Evolutionary conservation across 35 echinoderm and acorn worm species (phyloP).

Genomic region (Anneissia japonica): DNA sequence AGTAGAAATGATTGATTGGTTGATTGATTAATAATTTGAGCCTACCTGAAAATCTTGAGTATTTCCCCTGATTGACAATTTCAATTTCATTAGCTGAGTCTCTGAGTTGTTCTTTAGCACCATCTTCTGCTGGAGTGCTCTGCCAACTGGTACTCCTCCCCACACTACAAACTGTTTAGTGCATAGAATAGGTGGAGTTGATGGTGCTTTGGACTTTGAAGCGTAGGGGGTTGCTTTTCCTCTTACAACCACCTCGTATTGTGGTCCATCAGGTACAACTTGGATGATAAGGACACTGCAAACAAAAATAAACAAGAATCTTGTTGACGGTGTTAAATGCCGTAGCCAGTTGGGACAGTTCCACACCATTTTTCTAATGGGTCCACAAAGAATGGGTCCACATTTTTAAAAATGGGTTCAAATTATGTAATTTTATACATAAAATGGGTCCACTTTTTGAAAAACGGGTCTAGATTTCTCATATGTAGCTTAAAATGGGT

Average conservation of each 20-base stretch:
- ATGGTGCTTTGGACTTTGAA: neutral
- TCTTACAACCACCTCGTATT: slow-evolving; percentile 60
- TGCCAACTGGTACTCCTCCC: slow-evolving; percentile 80
- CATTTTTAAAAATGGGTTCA: too few species aligned
- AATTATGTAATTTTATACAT: too few species aligned
- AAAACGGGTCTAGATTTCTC: too few species aligned
- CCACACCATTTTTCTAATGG: too few species aligned
- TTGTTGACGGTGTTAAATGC: too few species aligned
- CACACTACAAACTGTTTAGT: slow-evolving; percentile 76
- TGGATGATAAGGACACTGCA: neutral
- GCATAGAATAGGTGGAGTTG: slow-evolving; percentile 35
- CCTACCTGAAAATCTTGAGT: slow-evolving; percentile 69
- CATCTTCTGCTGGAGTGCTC: slow-evolving; percentile 68
- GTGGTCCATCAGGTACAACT: slow-evolving; percentile 50
- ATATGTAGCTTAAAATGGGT: too few species aligned
- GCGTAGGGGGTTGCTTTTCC: slow-evolving; percentile 36
- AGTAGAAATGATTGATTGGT: too few species aligned
- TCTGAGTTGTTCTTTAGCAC: slow-evolving; percentile 46
- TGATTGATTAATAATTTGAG: too few species aligned
- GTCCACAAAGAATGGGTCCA: too few species aligned
- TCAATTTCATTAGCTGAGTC: slow-evolving; percentile 38
- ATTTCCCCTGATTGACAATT: slow-evolving; percentile 44
- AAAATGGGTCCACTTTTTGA: too few species aligned
- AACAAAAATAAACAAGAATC: too few species aligned
- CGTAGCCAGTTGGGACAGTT: too few species aligned